Evolutionary conservation across 2,113 vertebrate genomes (phyloP).

Genomic region (Phycodurus eques): DNA sequence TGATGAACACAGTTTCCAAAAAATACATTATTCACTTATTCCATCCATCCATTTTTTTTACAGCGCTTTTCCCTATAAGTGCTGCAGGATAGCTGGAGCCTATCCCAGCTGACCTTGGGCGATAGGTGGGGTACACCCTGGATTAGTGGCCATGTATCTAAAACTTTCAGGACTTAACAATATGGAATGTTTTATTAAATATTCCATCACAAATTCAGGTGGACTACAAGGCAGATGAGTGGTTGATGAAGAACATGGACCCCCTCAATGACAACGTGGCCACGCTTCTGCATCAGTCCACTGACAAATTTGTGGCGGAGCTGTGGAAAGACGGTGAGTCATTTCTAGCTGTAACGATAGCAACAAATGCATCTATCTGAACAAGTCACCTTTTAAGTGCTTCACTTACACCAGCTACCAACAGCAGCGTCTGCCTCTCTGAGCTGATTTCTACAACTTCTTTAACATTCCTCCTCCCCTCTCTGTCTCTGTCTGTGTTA

Average conservation of each 20-base stretch:
- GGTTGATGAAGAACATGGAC: constrained; percentile 99
- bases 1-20: too few relatives aligned
- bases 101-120: too few relatives aligned
- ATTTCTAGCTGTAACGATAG: background rate
- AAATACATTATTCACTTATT: too few relatives aligned
- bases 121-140: too few relatives aligned
- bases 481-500: constrained; percentile 78
- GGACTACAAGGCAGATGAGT: constrained; percentile 97
- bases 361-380: background rate
- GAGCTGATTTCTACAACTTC: constrained; percentile 59
- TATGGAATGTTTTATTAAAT: background rate
- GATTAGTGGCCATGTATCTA: background rate
- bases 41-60: too few relatives aligned
- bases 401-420: constrained; percentile 46
- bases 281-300: constrained; percentile 93
- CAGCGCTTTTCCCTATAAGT: too few relatives aligned
- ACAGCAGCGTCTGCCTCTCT: constrained; percentile 48
- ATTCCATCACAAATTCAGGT: constrained; percentile 76
- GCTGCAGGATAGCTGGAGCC: too few relatives aligned
- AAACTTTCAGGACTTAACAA: background rate
- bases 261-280: constrained; percentile 97
- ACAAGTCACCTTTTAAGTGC: background rate
- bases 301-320: constrained; percentile 93
- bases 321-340: constrained; percentile 96
- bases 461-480: constrained; percentile 36